Conservation (phyloP, 2,113 vertebrate genomes). For the Progne subis region DNA sequence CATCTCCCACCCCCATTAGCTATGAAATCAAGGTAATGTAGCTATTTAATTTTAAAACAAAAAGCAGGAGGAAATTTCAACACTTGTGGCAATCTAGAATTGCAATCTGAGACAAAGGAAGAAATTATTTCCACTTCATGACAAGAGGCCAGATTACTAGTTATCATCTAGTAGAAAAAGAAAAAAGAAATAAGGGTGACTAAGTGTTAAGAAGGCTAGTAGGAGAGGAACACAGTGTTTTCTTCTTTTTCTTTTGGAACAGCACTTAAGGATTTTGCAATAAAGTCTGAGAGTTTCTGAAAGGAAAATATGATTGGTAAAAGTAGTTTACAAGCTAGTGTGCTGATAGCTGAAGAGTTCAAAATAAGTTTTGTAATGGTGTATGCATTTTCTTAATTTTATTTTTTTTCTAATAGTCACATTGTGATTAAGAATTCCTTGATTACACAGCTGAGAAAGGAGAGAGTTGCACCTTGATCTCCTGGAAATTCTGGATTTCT, state of each 20-base stretch:
- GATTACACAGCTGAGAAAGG: background rate
- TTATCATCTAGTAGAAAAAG: background rate
- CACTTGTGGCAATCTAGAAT: background rate
- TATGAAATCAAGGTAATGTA: constrained; percentile 33
- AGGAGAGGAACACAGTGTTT: background rate
- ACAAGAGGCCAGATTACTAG: background rate
- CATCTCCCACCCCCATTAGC: constrained; percentile 46
- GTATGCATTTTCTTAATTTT: background rate
- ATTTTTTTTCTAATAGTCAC: background rate
- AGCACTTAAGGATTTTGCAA: background rate
- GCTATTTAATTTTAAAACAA: constrained; percentile 15
- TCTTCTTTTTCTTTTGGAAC: background rate
- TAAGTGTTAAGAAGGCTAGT: background rate
- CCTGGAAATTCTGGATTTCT: background rate
- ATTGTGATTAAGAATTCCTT: background rate
- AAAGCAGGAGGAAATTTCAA: background rate
- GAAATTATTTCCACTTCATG: background rate
- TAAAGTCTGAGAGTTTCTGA: background rate
- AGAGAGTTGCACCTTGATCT: background rate
- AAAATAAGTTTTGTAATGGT: background rate
- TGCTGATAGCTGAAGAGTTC: background rate
- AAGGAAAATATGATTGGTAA: background rate
- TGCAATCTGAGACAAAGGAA: background rate
- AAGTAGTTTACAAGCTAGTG: background rate
- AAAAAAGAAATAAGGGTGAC: background rate